Conservation (phyloP, 2,113 vertebrate genomes). For the Gorsachius goisagi region DNA sequence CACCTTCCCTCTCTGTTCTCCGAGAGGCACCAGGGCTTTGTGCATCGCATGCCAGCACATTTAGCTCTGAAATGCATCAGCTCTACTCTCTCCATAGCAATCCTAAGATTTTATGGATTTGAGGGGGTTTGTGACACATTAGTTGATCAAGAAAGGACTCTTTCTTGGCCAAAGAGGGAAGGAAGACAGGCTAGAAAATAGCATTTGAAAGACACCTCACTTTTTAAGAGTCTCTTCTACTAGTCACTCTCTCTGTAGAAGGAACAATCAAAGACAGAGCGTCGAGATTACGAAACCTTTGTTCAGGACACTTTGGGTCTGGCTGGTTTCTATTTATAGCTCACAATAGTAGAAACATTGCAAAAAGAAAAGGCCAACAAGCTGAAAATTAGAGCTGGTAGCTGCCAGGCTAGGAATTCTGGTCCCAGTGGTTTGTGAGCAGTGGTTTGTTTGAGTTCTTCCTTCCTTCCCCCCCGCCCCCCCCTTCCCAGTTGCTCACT, state of each 20-base stretch:
- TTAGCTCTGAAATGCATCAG: not conserved
- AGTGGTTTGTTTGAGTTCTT: not conserved
- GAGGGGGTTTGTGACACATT: not conserved
- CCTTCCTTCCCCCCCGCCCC: not conserved
- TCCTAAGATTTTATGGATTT: not conserved
- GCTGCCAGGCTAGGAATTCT: not conserved
- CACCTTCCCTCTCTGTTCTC: not conserved
- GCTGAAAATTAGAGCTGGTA: not conserved
- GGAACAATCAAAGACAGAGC: not conserved
- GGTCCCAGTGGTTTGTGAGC: not conserved
- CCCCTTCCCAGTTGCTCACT: not conserved
- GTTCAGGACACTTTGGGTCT: not conserved
- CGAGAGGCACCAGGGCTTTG: not conserved
- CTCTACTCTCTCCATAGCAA: not conserved
- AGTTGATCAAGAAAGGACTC: not conserved
- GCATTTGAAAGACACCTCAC: not conserved
- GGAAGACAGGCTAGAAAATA: not conserved
- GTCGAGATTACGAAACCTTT: not conserved
- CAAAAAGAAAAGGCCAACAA: not conserved
- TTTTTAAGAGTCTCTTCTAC: not conserved
- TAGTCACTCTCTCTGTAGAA: not conserved
- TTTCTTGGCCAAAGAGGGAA: not conserved
- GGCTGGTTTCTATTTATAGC: not conserved
- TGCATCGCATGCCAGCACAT: rapidly evolving
- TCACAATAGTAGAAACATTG: not conserved